Evolutionary conservation across 2,888 invertebrate genomes (phyloP).

Genomic region (Petrolisthes manimaculis): DNA sequence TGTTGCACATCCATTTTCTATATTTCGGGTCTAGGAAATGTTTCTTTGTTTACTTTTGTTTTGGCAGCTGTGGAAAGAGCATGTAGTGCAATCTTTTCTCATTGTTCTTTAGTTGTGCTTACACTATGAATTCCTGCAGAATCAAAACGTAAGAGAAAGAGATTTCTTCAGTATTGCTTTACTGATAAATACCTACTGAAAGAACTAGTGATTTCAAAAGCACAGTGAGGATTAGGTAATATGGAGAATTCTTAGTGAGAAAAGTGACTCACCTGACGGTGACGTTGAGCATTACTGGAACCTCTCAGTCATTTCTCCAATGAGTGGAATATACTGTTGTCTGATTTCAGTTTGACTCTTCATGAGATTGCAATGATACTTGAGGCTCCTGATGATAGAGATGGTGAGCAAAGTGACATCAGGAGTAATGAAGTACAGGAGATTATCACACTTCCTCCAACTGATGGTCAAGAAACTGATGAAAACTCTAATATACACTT

Average conservation of each 20-base stretch:
- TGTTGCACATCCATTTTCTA: neutral
- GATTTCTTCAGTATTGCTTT: neutral
- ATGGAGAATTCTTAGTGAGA: constrained; percentile 1
- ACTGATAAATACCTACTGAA: neutral
- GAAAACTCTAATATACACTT: neutral
- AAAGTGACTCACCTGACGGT: constrained; percentile 8
- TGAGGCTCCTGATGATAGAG: neutral
- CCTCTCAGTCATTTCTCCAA: neutral
- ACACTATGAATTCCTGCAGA: neutral
- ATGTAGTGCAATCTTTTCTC: neutral
- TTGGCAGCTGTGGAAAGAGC: constrained; percentile 3
- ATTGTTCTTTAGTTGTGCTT: neutral
- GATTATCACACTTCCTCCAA: neutral
- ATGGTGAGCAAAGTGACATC: neutral
- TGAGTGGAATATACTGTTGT: neutral
- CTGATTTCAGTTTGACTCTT: constrained; percentile 4
- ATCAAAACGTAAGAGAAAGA: neutral
- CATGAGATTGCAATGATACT: neutral
- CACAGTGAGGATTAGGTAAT: neutral
- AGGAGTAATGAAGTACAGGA: neutral
- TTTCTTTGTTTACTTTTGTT: neutral
- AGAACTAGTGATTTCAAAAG: neutral
- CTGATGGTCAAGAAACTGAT: neutral
- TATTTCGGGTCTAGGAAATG: neutral
- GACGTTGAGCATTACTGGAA: neutral